These are phyloP conservation scores for Pipra filicauda DNA, from an alignment of 2,113 vertebrate species.

Conservation along the genomic window DNA sequence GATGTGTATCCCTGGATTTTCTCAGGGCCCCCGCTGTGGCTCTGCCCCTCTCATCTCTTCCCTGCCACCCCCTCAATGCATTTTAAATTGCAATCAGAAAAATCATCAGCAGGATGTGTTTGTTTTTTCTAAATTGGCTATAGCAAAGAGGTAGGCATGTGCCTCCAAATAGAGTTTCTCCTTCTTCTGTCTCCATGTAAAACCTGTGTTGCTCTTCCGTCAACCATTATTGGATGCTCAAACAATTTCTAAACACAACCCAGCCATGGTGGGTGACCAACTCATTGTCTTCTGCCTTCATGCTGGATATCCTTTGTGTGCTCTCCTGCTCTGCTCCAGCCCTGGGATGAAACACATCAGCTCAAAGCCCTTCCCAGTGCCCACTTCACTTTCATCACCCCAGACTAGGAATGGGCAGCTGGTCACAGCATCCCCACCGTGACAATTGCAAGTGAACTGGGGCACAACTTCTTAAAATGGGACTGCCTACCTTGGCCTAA, in stretches of 20 bases:
- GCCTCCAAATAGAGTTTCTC: not conserved
- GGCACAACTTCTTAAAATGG: not conserved
- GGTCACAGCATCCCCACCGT: rapidly evolving
- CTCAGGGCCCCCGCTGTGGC: rapidly evolving
- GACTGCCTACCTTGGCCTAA: rapidly evolving
- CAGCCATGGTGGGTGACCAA: rapidly evolving
- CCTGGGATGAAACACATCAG: not conserved
- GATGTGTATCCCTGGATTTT: rapidly evolving
- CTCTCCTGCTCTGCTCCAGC: not conserved
- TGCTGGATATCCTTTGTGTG: not conserved
- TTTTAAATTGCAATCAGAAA: not conserved
- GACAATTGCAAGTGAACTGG: not conserved
- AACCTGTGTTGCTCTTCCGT: not conserved
- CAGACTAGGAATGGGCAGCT: rapidly evolving
- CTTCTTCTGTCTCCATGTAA: not conserved
- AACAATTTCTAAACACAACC: no score
- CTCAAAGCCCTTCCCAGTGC: not conserved
- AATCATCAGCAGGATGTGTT: not conserved
- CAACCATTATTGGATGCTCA: not conserved
- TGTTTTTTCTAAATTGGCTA: not conserved
- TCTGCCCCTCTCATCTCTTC: not conserved
- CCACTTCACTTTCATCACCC: not conserved
- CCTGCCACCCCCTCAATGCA: not conserved
- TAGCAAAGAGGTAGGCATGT: not conserved
- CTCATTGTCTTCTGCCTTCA: rapidly evolving